A percentile compares a stretch with the other conserved stretches of the same genome.
Conservation (phyloP, 2,113 vertebrate genomes). For the Ciconia maguari region DNA sequence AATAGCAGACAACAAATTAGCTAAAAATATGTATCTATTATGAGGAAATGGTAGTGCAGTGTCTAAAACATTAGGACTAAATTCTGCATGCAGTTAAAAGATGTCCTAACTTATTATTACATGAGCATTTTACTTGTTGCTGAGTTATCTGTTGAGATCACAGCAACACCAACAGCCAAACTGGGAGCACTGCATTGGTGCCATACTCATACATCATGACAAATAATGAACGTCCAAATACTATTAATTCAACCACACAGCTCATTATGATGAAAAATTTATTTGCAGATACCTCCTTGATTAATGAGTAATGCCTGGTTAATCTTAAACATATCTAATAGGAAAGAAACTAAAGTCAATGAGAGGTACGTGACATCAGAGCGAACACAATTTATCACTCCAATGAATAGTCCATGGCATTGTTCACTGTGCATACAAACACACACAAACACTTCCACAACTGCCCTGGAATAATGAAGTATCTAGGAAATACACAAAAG, state of each 20-base stretch:
- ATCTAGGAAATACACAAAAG: neutral
- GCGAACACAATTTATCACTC: constrained; percentile 55
- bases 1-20: neutral
- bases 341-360: constrained; percentile 58
- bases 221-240: constrained; percentile 53
- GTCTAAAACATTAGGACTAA: neutral
- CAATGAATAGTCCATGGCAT: constrained; percentile 32
- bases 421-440: constrained; percentile 33
- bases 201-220: constrained; percentile 35
- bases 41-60: neutral
- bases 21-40: neutral
- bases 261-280: constrained; percentile 73
- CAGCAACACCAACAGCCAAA: constrained; percentile 34
- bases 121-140: neutral
- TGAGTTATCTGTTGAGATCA: neutral
- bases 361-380: constrained; percentile 50
- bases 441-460: constrained; percentile 31
- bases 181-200: neutral
- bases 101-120: neutral
- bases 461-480: constrained; percentile 26
- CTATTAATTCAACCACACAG: constrained; percentile 65
- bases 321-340: constrained; percentile 66
- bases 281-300: constrained; percentile 66
- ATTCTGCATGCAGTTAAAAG: neutral
- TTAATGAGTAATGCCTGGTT: constrained; percentile 69